phyloP scores from a whole-genome alignment of 2,797 vertebrate genomes.

The Poeciliopsis paucimaculata region DNA sequence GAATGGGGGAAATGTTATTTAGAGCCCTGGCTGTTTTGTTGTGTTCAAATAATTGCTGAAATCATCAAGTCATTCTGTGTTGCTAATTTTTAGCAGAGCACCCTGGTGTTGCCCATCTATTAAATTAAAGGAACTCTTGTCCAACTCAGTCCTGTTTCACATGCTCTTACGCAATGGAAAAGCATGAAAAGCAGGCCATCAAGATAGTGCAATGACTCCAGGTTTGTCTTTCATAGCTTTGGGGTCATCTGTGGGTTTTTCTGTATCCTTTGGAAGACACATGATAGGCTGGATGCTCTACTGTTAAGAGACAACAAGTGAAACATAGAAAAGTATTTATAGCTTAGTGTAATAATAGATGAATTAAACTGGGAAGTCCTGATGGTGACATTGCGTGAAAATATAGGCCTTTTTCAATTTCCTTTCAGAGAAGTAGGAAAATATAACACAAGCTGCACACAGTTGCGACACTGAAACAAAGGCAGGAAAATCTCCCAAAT shows the following conservation, averaged over 20 bases:
- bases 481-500: not conserved
- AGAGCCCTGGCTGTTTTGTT: slow-evolving; percentile 5
- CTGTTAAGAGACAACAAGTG: slow-evolving; percentile 22
- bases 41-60: not conserved
- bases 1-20: slow-evolving; percentile 1
- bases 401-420: slow-evolving; percentile 34
- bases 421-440: not conserved
- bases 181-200: slow-evolving; percentile 12
- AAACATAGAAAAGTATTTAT: slow-evolving; percentile 38
- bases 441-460: not conserved
- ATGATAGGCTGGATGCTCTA: slow-evolving; percentile 1
- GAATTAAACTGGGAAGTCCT: slow-evolving; percentile 15
- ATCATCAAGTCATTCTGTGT: slow-evolving; percentile 31
- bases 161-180: slow-evolving; percentile 32
- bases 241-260: slow-evolving; percentile 38
- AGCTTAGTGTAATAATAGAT: slow-evolving; percentile 30
- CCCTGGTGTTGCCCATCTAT: slow-evolving; percentile 4
- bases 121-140: slow-evolving; percentile 24
- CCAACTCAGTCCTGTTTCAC: slow-evolving; percentile 37
- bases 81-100: slow-evolving; percentile 32
- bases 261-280: slow-evolving; percentile 26
- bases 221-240: slow-evolving; percentile 33
- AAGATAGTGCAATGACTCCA: slow-evolving; percentile 17
- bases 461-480: not conserved
- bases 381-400: slow-evolving; percentile 11